phyloP scores from a whole-genome alignment of 2,113 vertebrate species.

The Thomomys bottae region DNA sequence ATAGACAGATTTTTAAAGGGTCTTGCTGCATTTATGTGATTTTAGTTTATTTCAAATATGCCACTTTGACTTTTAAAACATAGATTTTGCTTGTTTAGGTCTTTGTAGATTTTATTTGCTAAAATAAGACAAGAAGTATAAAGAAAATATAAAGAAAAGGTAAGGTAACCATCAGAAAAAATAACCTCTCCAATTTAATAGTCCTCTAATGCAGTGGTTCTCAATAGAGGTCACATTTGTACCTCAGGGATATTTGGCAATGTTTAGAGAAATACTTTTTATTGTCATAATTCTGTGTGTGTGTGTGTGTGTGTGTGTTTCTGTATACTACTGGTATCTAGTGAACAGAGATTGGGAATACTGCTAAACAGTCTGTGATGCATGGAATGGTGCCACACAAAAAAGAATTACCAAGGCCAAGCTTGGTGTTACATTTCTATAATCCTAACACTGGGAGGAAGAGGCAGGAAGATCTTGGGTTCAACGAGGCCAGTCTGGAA shows the following conservation, averaged over 20 bases:
- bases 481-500: not conserved
- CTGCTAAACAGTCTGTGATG: not conserved
- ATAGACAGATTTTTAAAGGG: constrained; percentile 66
- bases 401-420: not conserved
- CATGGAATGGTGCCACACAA: not conserved
- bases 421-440: not conserved
- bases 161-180: constrained; percentile 25
- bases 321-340: not conserved
- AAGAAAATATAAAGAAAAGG: not conserved
- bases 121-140: not conserved
- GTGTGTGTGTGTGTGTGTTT: not conserved
- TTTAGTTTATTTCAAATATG: constrained; percentile 55
- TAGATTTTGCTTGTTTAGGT: constrained; percentile 8
- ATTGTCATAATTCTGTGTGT: not conserved
- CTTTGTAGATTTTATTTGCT: constrained; percentile 55
- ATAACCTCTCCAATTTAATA: not conserved
- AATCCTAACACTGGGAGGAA: not conserved
- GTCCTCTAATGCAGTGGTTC: not conserved
- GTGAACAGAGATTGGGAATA: not conserved
- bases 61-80: constrained; percentile 36
- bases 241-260: not conserved
- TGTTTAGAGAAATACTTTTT: constrained; percentile 3
- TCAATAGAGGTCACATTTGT: not conserved
- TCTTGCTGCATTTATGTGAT: not conserved
- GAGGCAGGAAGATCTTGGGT: not conserved